These are phyloP conservation scores for Synergus gifuensis DNA, from an alignment of 2,888 invertebrate species.

Conservation along the genomic window DNA sequence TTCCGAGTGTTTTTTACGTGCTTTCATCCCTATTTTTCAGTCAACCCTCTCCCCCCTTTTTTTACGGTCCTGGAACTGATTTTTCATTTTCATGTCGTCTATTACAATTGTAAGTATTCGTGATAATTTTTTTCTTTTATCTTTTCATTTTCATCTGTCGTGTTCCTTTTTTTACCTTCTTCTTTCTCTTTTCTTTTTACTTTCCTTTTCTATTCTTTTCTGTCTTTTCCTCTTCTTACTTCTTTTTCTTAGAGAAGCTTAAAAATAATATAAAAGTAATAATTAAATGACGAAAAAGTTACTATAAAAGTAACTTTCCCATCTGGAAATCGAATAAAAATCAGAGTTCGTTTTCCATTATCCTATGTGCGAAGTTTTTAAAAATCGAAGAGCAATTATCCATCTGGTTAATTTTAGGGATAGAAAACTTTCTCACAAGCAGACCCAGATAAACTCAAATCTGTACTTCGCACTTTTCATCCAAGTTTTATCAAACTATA, in stretches of 20 bases:
- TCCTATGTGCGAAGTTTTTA: not conserved
- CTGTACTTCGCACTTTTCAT: constrained; percentile 18
- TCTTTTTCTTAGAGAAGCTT: not conserved
- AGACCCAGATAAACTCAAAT: constrained; percentile 15
- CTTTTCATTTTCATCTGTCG: not conserved
- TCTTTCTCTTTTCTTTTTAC: not conserved
- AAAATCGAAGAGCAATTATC: constrained; percentile 25
- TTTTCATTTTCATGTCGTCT: constrained; percentile 15
- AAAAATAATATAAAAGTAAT: not conserved
- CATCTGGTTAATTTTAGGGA: constrained; percentile 23
- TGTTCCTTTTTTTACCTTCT: not conserved
- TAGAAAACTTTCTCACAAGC: constrained; percentile 24
- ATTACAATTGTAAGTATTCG: constrained; percentile 2
- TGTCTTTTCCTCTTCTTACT: not conserved
- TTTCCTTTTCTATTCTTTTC: not conserved
- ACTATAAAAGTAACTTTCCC: constrained; percentile 4
- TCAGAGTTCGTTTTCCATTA: not conserved
- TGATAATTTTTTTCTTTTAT: not conserved
- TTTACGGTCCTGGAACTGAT: not conserved
- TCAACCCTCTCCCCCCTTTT: not conserved
- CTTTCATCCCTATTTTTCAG: not conserved
- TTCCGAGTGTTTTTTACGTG: not conserved
- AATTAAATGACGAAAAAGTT: not conserved
- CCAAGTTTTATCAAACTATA: constrained; percentile 29
- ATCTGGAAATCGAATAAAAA: not conserved